Evolutionary conservation across 2,113 vertebrate genomes (phyloP).

Genomic region (Argyrosomus japonicus): DNA sequence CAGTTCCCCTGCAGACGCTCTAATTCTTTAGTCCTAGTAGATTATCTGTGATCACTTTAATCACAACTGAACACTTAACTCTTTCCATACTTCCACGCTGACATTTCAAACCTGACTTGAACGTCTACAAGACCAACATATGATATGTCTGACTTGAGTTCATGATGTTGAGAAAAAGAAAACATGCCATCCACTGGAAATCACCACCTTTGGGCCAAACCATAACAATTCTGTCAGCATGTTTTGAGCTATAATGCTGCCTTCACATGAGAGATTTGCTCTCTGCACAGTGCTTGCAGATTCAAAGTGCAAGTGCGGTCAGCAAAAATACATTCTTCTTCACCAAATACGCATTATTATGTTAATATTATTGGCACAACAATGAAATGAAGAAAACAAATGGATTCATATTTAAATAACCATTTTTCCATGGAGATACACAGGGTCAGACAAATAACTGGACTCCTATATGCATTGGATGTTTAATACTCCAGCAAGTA

Average conservation of each 20-base stretch:
- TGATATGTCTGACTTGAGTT: background rate
- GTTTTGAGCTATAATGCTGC: background rate
- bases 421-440: too few species aligned
- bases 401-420: too few species aligned
- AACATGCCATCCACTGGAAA: background rate
- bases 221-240: background rate
- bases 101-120: background rate
- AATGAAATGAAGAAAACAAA: too few species aligned
- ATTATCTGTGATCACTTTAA: slow-evolving; percentile 6
- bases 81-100: background rate
- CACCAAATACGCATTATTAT: too few species aligned
- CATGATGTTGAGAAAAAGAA: background rate
- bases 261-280: too few species aligned
- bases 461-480: too few species aligned
- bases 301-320: too few species aligned
- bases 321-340: too few species aligned
- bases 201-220: background rate
- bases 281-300: too few species aligned
- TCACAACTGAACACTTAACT: background rate
- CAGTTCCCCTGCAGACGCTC: background rate
- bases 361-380: too few species aligned
- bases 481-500: too few species aligned
- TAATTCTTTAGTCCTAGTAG: background rate
- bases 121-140: background rate
- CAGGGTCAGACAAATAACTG: too few species aligned